Evolutionary conservation across 2,113 vertebrate genomes (phyloP).

Genomic region (Tragelaphus scriptus): DNA sequence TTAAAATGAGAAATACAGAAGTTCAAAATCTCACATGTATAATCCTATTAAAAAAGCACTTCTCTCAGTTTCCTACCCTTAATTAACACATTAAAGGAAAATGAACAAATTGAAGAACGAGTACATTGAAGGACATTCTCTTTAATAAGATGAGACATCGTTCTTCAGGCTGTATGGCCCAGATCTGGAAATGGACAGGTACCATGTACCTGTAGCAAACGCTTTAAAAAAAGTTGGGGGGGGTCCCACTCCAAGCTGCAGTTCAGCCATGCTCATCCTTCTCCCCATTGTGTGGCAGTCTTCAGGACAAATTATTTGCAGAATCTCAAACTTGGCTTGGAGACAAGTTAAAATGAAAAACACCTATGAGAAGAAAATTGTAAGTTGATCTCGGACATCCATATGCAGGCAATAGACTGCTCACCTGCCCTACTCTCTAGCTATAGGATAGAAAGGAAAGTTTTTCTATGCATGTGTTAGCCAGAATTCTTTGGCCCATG

Average conservation of each 20-base stretch:
- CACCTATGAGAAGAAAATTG: background rate
- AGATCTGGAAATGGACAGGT: background rate
- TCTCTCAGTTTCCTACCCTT: background rate
- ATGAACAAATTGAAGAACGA: background rate
- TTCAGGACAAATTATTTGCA: background rate
- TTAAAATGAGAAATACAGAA: background rate
- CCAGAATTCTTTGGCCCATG: background rate
- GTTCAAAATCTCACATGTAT: background rate
- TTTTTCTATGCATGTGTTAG: background rate
- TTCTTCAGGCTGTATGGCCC: background rate
- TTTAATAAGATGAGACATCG: constrained; percentile 2
- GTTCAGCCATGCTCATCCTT: background rate
- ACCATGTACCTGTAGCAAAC: background rate
- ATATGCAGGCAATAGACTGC: background rate
- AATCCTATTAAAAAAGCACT: background rate
- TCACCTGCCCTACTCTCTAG: background rate
- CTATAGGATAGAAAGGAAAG: background rate
- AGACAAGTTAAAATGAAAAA: constrained; percentile 4
- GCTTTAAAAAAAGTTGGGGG: rapidly evolving
- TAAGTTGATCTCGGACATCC: background rate
- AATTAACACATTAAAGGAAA: constrained; percentile 19
- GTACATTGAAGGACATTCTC: background rate
- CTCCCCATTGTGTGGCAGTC: background rate
- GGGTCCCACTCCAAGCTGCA: background rate
- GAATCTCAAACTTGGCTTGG: constrained; percentile 4